A percentile compares a stretch with the other conserved stretches of the same genome.
Evolutionary conservation across 1,140 invertebrate species (phyloP).

Genomic region (Ephestia elutella): DNA sequence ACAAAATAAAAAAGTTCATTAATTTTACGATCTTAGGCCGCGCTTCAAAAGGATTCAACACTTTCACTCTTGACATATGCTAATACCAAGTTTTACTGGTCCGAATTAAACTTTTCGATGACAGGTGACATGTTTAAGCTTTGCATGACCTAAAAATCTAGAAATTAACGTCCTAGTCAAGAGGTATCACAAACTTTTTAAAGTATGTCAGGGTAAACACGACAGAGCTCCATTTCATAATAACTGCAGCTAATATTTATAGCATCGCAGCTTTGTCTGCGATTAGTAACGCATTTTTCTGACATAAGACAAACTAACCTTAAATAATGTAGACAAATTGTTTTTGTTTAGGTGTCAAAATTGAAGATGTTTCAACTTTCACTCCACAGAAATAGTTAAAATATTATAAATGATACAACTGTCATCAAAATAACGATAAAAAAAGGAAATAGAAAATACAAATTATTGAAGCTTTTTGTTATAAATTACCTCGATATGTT

Average conservation of each 20-base stretch:
- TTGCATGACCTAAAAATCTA: conserved; percentile 54
- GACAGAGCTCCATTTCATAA: not conserved
- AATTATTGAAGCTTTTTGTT: no score
- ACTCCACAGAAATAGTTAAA: no score
- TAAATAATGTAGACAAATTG: not conserved
- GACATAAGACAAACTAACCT: not conserved
- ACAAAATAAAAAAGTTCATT: conserved; percentile 15
- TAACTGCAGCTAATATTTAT: not conserved
- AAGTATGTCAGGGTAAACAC: conserved; percentile 2
- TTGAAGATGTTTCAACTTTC: no score
- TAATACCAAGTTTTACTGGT: conserved; percentile 43
- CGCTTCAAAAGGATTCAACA: conserved; percentile 19
- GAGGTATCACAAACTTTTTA: not conserved
- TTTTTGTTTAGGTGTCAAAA: not conserved
- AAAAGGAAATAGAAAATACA: no score
- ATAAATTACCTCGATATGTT: no score
- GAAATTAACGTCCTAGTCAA: conserved; percentile 19
- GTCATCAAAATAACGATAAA: no score
- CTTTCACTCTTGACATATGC: conserved; percentile 44
- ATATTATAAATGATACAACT: no score
- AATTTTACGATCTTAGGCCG: conserved; percentile 13
- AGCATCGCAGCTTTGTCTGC: not conserved
- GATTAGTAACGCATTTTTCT: not conserved
- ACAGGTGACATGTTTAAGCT: conserved; percentile 39
- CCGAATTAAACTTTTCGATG: conserved; percentile 29